Evolutionary conservation across 2,888 invertebrate species (phyloP).

Genomic region (Candidula unifasciata): DNA sequence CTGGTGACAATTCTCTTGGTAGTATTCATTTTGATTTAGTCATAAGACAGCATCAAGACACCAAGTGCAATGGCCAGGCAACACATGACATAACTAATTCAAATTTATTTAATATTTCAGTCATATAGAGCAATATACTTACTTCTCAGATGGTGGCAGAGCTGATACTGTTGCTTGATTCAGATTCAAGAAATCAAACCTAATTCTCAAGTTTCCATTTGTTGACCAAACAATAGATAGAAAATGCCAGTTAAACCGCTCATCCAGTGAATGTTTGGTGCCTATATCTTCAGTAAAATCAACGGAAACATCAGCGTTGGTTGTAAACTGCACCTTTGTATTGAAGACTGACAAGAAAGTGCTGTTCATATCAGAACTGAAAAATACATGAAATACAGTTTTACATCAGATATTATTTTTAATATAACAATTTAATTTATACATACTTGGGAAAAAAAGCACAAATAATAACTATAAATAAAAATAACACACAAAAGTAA

Average conservation of each 20-base stretch:
- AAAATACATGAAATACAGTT: neutral
- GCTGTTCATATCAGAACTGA: conserved; percentile 7
- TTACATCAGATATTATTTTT: neutral
- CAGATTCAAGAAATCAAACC: neutral
- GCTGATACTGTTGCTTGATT: neutral
- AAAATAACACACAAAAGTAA: neutral
- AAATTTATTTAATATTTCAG: too few relatives aligned
- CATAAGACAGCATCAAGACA: too few relatives aligned
- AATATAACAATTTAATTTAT: neutral
- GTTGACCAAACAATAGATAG: conserved; percentile 27
- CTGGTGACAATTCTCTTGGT: too few relatives aligned
- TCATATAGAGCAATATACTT: neutral
- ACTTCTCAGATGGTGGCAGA: conserved; percentile 10
- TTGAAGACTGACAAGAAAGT: conserved; percentile 29
- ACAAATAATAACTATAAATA: neutral
- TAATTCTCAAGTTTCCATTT: conserved; percentile 19
- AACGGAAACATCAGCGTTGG: neutral
- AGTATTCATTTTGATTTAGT: too few relatives aligned
- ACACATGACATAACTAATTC: too few relatives aligned
- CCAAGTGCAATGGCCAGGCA: too few relatives aligned
- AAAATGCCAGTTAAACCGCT: conserved; percentile 28
- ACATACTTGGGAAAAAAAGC: neutral
- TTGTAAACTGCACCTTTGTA: conserved; percentile 12
- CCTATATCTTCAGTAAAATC: neutral
- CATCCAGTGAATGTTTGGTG: conserved; percentile 21